These are phyloP conservation scores for Rhodinocichla rosea DNA, from an alignment of 2,113 vertebrate genomes.

Conservation along the genomic window DNA sequence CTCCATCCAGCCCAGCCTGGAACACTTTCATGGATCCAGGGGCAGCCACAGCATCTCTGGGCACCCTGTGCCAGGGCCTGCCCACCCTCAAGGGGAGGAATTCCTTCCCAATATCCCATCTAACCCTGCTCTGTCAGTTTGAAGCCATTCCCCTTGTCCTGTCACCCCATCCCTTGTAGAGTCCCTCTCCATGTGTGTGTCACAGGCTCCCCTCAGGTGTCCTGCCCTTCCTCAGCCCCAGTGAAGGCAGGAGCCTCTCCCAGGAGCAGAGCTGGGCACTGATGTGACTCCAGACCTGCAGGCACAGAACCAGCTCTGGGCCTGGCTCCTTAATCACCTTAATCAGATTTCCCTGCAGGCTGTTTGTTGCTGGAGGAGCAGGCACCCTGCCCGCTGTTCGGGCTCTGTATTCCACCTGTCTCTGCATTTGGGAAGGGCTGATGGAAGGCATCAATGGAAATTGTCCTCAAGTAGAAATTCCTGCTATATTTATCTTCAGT, in stretches of 20 bases:
- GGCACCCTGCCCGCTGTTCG: background rate
- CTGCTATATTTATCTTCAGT: background rate
- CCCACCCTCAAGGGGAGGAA: background rate
- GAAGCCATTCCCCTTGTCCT: background rate
- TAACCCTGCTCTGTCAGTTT: fast-evolving
- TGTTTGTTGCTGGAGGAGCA: conserved; percentile 14
- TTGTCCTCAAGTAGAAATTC: background rate
- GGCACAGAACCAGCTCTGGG: background rate
- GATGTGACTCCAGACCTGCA: background rate
- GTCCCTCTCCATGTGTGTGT: background rate
- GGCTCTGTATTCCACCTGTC: background rate
- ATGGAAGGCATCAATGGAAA: background rate
- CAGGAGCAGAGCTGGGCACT: background rate
- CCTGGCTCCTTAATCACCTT: conserved; percentile 31
- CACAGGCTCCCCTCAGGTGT: background rate
- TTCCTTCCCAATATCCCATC: background rate
- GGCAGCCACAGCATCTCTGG: background rate
- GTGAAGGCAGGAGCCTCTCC: background rate
- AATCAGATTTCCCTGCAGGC: conserved; percentile 15
- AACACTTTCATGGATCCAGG: background rate
- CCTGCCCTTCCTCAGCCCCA: background rate
- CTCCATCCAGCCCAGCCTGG: fast-evolving
- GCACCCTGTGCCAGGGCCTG: background rate
- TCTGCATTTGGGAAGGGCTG: background rate
- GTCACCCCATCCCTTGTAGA: background rate